These are phyloP conservation scores for Atlantisia rogersi DNA, from an alignment of 2,113 vertebrate genomes.

Conservation along the genomic window DNA sequence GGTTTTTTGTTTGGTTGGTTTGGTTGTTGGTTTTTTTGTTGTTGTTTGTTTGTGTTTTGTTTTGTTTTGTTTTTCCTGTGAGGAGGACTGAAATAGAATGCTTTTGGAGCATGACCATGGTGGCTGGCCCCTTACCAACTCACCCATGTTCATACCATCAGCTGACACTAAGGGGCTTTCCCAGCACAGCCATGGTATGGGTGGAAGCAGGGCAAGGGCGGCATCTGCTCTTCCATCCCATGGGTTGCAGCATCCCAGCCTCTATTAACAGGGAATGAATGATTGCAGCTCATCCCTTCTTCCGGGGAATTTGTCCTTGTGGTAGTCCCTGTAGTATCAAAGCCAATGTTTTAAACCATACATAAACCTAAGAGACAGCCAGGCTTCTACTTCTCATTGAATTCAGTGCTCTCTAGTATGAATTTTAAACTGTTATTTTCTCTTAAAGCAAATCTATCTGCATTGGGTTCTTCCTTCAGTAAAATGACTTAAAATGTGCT, in stretches of 20 bases:
- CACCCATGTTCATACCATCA: neutral
- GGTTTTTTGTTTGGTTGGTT: too few relatives aligned
- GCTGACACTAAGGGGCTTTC: neutral
- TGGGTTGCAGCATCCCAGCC: neutral
- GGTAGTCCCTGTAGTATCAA: neutral
- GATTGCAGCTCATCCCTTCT: neutral
- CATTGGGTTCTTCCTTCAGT: neutral
- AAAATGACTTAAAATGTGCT: neutral
- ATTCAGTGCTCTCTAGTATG: neutral
- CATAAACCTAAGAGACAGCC: neutral
- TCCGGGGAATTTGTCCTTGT: neutral
- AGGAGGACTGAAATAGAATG: neutral
- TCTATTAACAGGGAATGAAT: fast-evolving
- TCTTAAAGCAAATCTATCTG: neutral
- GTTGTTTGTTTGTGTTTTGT: too few relatives aligned
- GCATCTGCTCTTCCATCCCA: neutral
- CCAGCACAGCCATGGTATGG: neutral
- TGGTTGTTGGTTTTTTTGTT: neutral
- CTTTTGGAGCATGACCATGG: neutral
- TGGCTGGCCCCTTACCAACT: neutral
- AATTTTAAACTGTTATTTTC: neutral
- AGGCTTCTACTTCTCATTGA: neutral
- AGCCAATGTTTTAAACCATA: neutral
- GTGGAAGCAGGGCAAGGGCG: neutral
- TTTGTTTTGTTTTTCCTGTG: fast-evolving